Conservation (phyloP, 2,113 vertebrate species). For the Pterophyllum scalare region DNA sequence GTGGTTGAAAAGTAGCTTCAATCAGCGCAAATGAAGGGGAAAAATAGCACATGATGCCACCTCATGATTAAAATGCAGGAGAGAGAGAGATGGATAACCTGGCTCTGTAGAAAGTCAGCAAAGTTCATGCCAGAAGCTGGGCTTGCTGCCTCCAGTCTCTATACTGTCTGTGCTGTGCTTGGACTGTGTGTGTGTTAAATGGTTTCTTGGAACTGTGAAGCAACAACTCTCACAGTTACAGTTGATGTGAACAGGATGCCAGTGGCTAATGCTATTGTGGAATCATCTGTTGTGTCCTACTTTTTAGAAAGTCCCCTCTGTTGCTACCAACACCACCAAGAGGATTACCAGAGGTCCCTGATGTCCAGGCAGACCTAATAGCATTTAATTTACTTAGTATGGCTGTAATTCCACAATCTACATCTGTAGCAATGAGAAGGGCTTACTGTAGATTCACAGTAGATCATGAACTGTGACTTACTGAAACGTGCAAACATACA, state of each 20-base stretch:
- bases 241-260: slow-evolving; percentile 26
- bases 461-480: background rate
- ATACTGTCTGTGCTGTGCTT: background rate
- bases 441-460: slow-evolving; percentile 19
- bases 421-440: slow-evolving; percentile 64
- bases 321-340: slow-evolving; percentile 53
- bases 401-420: slow-evolving; percentile 72
- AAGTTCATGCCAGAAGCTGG: background rate
- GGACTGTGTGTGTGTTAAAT: background rate
- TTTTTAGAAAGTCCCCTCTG: slow-evolving; percentile 50
- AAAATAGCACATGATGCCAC: background rate
- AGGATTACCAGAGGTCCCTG: slow-evolving; percentile 63
- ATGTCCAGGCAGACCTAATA: slow-evolving; percentile 66
- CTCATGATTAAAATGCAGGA: background rate
- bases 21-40: background rate
- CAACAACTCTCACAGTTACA: slow-evolving; percentile 16
- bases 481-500: background rate
- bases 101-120: background rate
- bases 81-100: background rate
- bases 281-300: slow-evolving; percentile 72
- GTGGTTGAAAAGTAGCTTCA: background rate
- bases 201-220: background rate
- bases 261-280: slow-evolving; percentile 56
- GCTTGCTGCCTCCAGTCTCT: background rate
- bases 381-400: slow-evolving; percentile 77